Evolutionary conservation across 2,113 vertebrate species (phyloP), one percentile per base, ranked within the genome.

Genomic region (Ciconia boyciana): DNA sequence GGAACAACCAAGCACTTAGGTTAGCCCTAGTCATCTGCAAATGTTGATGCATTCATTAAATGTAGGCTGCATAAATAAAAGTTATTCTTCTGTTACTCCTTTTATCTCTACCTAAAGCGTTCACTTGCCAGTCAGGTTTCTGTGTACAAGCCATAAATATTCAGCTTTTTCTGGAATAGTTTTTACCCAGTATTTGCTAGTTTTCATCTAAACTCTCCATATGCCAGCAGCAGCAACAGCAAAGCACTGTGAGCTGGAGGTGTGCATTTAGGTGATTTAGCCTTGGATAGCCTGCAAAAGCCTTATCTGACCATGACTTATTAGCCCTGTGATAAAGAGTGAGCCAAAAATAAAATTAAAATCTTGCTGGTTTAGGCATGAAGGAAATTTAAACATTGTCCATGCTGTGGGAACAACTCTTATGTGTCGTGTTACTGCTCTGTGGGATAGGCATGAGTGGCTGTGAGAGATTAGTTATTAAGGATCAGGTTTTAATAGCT

Each of bases 91-190:
- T 93, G 87, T 87, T 64, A 62, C 49, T 76, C 28, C 87, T 96
- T 97, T 97, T 80, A 94, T 95, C 85, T 78, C 60, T 49, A 89
- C 66, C 91, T 96, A 80, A 83, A 55, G 84, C 75, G 69, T 90
- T 89, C 43, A 62, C 78, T 93, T 65, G 84, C 54, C 75, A 69
- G 78, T 91, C 93, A 90, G 43, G 69, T 89, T 81, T 90, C 77
- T 85, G 34, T 88, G 83, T 87, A 51, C 14, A 31, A 54, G 16
- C 62, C 71, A 91, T 83, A 97, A 96, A 83, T 94, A 85, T 90
- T 93, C 28, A 92, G 39, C 74, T 85, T 93, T 97, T 94, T 52
- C 39, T 75, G 46, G 80, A 75, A 84, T 16, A 85, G 21, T 66
- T 95, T 94, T 83, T 39, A 32, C 32, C 39, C 64, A 36, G 14